Evolutionary conservation across 2,888 invertebrate species (phyloP).

Genomic region (Ichneumoninae sp.): DNA sequence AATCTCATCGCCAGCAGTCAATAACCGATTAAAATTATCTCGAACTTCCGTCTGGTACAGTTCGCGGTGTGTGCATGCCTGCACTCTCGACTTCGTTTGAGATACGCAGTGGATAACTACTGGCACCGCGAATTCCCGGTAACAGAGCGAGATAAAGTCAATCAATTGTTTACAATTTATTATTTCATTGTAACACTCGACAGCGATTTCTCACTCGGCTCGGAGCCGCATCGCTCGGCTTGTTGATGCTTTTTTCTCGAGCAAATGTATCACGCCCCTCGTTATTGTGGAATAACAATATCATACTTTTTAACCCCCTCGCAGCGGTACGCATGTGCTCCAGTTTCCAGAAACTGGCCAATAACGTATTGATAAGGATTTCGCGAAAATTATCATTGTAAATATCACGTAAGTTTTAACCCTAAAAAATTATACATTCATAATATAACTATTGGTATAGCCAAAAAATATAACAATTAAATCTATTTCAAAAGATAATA

Average conservation of each 20-base stretch:
- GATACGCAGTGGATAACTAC: conserved; percentile 1
- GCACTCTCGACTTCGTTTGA: conserved; percentile 7
- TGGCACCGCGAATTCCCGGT: conserved; percentile 40
- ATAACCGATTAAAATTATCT: conserved; percentile 78
- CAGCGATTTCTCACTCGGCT: background rate
- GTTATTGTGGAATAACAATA: conserved; percentile 16
- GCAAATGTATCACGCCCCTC: background rate
- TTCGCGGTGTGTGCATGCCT: conserved; percentile 14
- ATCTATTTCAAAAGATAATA: background rate
- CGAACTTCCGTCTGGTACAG: conserved; percentile 66
- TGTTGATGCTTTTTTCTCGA: conserved; percentile 17
- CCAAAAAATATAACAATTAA: background rate
- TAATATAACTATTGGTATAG: background rate
- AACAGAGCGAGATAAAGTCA: conserved; percentile 53
- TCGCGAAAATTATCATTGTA: background rate
- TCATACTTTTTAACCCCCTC: conserved; percentile 1
- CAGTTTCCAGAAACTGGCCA: background rate
- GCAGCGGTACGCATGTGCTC: background rate
- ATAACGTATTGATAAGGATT: background rate
- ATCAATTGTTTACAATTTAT: conserved; percentile 56
- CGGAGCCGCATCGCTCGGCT: background rate
- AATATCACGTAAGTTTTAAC: background rate
- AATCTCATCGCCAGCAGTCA: conserved; percentile 70
- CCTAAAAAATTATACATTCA: background rate
- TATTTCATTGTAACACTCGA: conserved; percentile 45